A percentile compares a stretch with the other conserved stretches of the same genome.
These are phyloP conservation scores for Gracilinanus agilis DNA, from an alignment of 2,113 vertebrate genomes.

Conservation along the genomic window DNA sequence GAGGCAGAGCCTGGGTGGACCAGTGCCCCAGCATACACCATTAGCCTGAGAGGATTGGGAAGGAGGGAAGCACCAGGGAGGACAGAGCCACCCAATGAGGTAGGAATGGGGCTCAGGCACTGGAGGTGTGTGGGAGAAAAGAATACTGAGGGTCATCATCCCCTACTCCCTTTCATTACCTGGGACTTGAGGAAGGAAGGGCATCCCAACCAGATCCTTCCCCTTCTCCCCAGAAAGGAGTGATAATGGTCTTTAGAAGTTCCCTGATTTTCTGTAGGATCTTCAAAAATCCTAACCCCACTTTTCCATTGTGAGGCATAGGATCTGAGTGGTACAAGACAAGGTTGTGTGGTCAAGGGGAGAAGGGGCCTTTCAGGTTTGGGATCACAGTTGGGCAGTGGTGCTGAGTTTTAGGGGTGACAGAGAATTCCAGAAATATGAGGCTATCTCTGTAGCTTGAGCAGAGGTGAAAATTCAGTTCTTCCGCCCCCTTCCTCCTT, in stretches of 20 bases:
- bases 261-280: conserved; percentile 42
- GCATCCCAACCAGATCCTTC: conserved; percentile 2
- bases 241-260: conserved; percentile 31
- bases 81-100: conserved; percentile 56
- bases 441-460: conserved; percentile 24
- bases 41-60: conserved; percentile 13
- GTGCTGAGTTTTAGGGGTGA: background rate
- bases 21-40: background rate
- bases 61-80: conserved; percentile 49
- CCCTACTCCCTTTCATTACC: background rate
- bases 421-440: conserved; percentile 7
- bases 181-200: background rate
- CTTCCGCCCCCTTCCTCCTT: background rate
- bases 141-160: conserved; percentile 29
- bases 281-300: conserved; percentile 15
- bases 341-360: background rate
- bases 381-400: background rate
- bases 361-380: conserved; percentile 10
- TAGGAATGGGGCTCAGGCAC: conserved; percentile 57
- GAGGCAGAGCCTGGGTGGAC: conserved; percentile 8
- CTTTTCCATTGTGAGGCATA: conserved; percentile 51
- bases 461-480: conserved; percentile 37
- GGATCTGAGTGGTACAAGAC: conserved; percentile 15
- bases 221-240: conserved; percentile 32
- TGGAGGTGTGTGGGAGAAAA: background rate